These are phyloP conservation scores for Oncorhynchus gorbuscha DNA, from an alignment of 2,113 vertebrate species.

Conservation along the genomic window DNA sequence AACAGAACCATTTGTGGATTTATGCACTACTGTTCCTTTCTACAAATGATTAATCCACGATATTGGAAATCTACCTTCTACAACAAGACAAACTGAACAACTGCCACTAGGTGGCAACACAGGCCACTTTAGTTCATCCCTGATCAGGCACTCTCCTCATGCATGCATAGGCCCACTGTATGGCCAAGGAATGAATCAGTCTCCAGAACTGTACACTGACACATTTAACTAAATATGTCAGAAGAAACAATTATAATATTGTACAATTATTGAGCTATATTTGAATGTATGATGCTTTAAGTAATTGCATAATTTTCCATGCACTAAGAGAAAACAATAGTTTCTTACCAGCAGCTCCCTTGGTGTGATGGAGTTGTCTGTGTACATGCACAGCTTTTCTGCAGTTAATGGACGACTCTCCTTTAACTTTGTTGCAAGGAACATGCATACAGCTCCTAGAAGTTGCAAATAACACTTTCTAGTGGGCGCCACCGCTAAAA, in stretches of 20 bases:
- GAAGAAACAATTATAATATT: too few relatives aligned
- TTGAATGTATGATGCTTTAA: too few relatives aligned
- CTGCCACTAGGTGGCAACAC: slow-evolving; percentile 79
- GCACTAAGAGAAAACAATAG: neutral
- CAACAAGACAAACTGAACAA: slow-evolving; percentile 56
- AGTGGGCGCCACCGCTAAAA: slow-evolving; percentile 85
- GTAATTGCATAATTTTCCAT: too few relatives aligned
- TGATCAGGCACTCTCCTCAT: neutral
- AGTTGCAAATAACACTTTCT: slow-evolving; percentile 89
- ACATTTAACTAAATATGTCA: too few relatives aligned
- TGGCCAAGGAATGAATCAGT: neutral
- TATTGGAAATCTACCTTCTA: neutral
- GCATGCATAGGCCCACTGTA: neutral
- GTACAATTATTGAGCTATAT: too few relatives aligned
- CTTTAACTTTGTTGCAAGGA: slow-evolving; percentile 94
- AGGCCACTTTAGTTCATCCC: slow-evolving; percentile 27
- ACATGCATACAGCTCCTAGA: slow-evolving; percentile 91
- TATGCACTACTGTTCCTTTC: too few relatives aligned
- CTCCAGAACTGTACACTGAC: too few relatives aligned
- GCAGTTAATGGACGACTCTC: slow-evolving; percentile 88
- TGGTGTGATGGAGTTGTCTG: slow-evolving; percentile 90
- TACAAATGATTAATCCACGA: neutral
- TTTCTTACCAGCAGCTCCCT: slow-evolving; percentile 91
- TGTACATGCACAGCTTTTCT: slow-evolving; percentile 92
- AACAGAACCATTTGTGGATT: too few relatives aligned